Percentiles rank a stretch among this genome's conserved stretches.
phyloP scores from a whole-genome alignment of 1,140 invertebrate genomes.

The Octopus bimaculoides region DNA sequence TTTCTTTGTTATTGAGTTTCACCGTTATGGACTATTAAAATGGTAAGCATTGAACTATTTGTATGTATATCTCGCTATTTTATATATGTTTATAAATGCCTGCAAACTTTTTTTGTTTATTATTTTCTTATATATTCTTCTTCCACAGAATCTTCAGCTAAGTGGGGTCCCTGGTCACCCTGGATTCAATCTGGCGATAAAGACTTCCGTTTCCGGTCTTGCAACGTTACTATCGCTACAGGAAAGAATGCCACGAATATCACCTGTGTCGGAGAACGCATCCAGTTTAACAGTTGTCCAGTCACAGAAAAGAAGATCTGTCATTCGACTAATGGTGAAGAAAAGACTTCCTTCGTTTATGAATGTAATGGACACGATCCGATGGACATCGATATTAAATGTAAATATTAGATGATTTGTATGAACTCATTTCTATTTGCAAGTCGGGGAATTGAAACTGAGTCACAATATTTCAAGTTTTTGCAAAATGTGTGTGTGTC shows the following conservation, averaged over 20 bases:
- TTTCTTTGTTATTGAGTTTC: no score
- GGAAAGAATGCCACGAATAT: not conserved
- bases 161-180: slow-evolving; percentile 21
- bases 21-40: no score
- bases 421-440: not conserved
- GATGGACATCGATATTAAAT: not conserved
- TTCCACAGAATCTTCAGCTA: slow-evolving; percentile 11
- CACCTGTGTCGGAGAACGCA: not conserved
- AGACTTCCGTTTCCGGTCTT: slow-evolving; percentile 21
- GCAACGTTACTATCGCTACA: not conserved
- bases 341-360: not conserved
- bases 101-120: not conserved
- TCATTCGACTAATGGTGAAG: not conserved
- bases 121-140: slow-evolving; percentile 6
- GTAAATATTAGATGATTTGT: not conserved
- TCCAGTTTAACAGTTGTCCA: not conserved
- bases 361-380: not conserved
- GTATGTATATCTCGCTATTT: not conserved
- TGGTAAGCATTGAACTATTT: no score
- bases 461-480: not conserved
- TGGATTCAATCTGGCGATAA: slow-evolving; percentile 24
- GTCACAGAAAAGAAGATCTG: not conserved
- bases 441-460: not conserved
- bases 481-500: no score
- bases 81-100: not conserved